Evolutionary conservation across 2,888 invertebrate species (phyloP).

Genomic region (Muscina levida): DNA sequence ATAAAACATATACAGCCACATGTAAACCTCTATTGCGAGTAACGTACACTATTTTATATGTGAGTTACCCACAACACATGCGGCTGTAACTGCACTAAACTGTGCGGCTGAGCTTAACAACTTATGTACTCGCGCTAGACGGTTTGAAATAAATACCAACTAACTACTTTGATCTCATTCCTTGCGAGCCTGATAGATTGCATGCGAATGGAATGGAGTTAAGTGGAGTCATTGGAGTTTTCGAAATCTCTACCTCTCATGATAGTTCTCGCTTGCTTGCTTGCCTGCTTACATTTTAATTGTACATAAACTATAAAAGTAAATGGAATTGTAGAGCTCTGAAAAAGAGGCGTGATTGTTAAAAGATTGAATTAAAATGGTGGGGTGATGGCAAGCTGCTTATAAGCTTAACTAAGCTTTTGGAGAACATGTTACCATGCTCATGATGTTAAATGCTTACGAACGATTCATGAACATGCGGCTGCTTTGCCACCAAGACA

Average conservation of each 20-base stretch:
- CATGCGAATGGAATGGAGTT: slow-evolving; percentile 4
- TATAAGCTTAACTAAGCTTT: slow-evolving; percentile 28
- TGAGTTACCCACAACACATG: too few species aligned
- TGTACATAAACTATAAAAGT: slow-evolving; percentile 13
- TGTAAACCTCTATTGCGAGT: too few species aligned
- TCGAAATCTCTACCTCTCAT: too few species aligned
- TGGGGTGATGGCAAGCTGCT: background rate
- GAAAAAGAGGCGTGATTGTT: slow-evolving; percentile 57
- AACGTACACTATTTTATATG: too few species aligned
- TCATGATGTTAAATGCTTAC: background rate
- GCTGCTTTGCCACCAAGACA: slow-evolving; percentile 21
- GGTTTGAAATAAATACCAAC: too few species aligned
- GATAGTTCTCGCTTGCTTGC: slow-evolving; percentile 13
- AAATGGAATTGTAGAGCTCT: slow-evolving; percentile 19
- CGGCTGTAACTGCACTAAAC: too few species aligned
- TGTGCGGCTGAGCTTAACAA: too few species aligned
- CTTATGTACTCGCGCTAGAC: too few species aligned
- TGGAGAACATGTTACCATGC: background rate
- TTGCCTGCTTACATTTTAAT: slow-evolving; percentile 46
- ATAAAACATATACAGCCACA: too few species aligned
- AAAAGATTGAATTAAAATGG: slow-evolving; percentile 51
- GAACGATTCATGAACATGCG: slow-evolving; percentile 4
- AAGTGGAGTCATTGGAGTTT: too few species aligned
- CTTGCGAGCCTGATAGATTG: background rate
- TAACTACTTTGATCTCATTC: background rate